Evolutionary conservation across 2,888 invertebrate species (phyloP), one percentile per base, ranked within the genome.

Genomic region (Leptopilina syphax): DNA sequence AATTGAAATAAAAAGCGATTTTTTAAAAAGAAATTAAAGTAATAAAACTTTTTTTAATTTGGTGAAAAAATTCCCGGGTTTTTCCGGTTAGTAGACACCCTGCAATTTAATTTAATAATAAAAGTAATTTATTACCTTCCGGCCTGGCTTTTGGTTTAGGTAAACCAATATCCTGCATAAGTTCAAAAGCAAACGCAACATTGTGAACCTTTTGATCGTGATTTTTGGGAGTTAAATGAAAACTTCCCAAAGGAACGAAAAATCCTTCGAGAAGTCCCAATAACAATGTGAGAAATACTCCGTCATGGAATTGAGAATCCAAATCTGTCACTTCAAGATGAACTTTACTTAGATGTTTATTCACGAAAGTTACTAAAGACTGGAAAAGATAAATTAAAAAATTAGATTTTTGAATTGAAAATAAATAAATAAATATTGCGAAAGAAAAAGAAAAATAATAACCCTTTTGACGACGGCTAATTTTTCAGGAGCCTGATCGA

Each of bases 401-500:
- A 50, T 50, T 79, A 81, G 34, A 80, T 77, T 80, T 67, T 47
- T 57, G 76, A 18, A 50, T 76, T 81, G 44, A 8, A 1, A 44
- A 44, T 7, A 8, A 44, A 5, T 41, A 41, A 41, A 5, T 41
- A 41, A 44, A 8, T 44, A 6, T 44, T 44, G 44, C 8, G 44
- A 8, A 7, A 66, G 54, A 13, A 65, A 67, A 54, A 60, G 9
- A 9, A 63, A 63, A 18, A 63, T 63, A 63, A 1, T 1, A 10
- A 50, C 96, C 94, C 98, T 98, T 93, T 99, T 99, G 1, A 99
- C 99, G 78, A 99, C 97, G 90, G 97, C 97, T 82, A 99, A 92
- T 92, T 99, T 99, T 87, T 99, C 99, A 0, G 99, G 99, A 3
- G 98, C 98, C 92, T 98, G 98, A 92, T 99, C 99, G 91, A 99